Evolutionary conservation across 2,888 invertebrate species (phyloP), one percentile per base, ranked within the genome.

Genomic region (Tetragonisca angustula): DNA sequence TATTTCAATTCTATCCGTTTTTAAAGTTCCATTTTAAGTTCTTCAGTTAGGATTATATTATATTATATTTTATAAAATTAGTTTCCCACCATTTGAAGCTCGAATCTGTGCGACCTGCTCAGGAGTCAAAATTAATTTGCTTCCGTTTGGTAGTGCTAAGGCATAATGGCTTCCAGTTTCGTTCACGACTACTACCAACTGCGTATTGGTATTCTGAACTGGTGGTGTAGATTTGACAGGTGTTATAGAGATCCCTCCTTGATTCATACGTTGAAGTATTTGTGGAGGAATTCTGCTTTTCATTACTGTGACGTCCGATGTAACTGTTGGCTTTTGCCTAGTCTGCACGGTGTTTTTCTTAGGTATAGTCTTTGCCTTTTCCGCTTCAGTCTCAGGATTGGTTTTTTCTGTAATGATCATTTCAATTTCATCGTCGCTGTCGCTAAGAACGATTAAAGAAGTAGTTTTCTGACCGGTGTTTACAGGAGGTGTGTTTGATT

Each of bases 51-150:
- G 21, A 27, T 52, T 27, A 70, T 6, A 19, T 76, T 88, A 91
- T 92, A 27, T 52, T 27, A 70, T 6, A 19, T 76, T 88, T 91
- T 92, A 94, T 76, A 94, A 88, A 5, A 93, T 89, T 19, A 94
- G 89, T 81, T 93, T 94, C 1, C 95, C 95, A 27, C 93, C 94
- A 81, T 94, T 94, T 1, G 94, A 94, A n/a, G 94, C 94, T 74
- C 95, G 90, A 52, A 95, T 94, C 82, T 94, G 94, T 0, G 94
- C 94, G 2, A 95, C 93, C 76, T 95, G 94, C 75, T 94, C 94
- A 4, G 93, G 93, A 2, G 94, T 94, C 1, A 95, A 90, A 54
- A 94, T 94, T 0, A 95, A 87, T 81, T 94, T 94, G 79, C 94
- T 93, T 1, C 95, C 95, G 67, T 94, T 94, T 0, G 94, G 94